Conservation (phyloP, 2,797 vertebrate species). For the Allobates femoralis region DNA sequence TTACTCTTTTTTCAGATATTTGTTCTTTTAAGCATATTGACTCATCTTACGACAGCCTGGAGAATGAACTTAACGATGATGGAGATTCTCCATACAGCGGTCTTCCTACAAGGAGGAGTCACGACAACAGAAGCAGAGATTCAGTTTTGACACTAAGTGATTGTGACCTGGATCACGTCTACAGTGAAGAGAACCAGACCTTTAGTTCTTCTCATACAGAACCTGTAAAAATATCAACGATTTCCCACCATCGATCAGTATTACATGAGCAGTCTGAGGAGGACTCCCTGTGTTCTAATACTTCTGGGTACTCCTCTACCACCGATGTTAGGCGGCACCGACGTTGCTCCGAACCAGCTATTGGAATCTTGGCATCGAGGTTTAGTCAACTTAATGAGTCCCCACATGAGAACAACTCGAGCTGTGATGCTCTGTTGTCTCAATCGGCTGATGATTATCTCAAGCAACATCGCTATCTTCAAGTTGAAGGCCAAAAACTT, state of each 20-base stretch:
- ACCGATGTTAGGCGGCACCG: conserved; percentile 76
- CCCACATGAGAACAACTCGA: conserved; percentile 78
- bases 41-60: conserved; percentile 93
- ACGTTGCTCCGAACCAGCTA: conserved; percentile 87
- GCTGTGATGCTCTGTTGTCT: conserved; percentile 83
- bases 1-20: conserved; percentile 75
- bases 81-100: conserved; percentile 83
- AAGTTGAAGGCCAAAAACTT: conserved; percentile 70
- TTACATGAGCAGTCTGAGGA: conserved; percentile 61
- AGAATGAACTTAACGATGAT: conserved; percentile 92
- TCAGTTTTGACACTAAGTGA: conserved; percentile 91
- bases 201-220: conserved; percentile 75
- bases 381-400: conserved; percentile 60
- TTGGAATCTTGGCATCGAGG: conserved; percentile 70
- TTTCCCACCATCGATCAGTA: conserved; percentile 66
- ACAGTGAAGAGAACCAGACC: conserved; percentile 74
- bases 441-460: conserved; percentile 70
- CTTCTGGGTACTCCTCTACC: conserved; percentile 66
- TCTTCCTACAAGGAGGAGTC: conserved; percentile 76
- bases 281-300: conserved; percentile 52
- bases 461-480: conserved; percentile 69
- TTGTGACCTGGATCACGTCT: conserved; percentile 81
- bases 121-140: conserved; percentile 89
- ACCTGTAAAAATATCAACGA: conserved; percentile 71
- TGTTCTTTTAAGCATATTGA: conserved; percentile 92